phyloP scores from a whole-genome alignment of 2,113 vertebrate species.

The Macquaria australasica region DNA sequence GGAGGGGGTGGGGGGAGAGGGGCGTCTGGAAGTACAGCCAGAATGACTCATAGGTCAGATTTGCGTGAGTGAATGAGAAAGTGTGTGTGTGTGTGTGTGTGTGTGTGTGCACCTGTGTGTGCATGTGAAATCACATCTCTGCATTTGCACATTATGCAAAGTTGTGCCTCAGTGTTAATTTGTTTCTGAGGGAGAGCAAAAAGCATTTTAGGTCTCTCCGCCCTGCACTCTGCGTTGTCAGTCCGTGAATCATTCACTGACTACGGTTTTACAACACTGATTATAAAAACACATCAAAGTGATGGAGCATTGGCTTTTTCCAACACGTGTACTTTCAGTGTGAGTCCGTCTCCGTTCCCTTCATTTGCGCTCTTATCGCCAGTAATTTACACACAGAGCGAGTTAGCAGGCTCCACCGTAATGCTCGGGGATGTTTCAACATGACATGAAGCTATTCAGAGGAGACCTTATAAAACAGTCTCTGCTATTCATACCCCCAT shows the following conservation, averaged over 20 bases:
- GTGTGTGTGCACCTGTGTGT: constrained; percentile 31
- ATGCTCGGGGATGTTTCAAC: neutral
- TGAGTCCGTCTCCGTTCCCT: neutral
- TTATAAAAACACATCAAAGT: constrained; percentile 30
- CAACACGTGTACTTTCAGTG: neutral
- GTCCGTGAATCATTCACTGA: constrained; percentile 35
- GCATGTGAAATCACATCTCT: neutral
- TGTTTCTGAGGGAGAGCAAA: constrained; percentile 26
- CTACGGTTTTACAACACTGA: constrained; percentile 9
- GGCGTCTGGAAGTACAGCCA: constrained; percentile 51
- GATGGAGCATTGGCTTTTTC: constrained; percentile 25
- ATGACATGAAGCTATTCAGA: constrained; percentile 1
- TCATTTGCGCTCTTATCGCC: neutral
- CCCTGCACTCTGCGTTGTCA: neutral
- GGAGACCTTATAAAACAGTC: constrained; percentile 29
- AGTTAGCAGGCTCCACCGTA: neutral
- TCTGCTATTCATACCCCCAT: constrained; percentile 4
- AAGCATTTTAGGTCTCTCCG: constrained; percentile 9
- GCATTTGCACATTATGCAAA: constrained; percentile 48
- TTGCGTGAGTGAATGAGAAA: constrained; percentile 48
- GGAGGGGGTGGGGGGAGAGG: constrained; percentile 3
- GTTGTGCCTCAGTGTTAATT: constrained; percentile 37
- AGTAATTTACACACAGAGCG: constrained; percentile 3
- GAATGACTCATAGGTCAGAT: constrained; percentile 84
- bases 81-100: neutral